Percentiles rank a stretch among this genome's conserved stretches.
Conservation (phyloP, 2,888 invertebrate species). For the Luffia ferchaultella region DNA sequence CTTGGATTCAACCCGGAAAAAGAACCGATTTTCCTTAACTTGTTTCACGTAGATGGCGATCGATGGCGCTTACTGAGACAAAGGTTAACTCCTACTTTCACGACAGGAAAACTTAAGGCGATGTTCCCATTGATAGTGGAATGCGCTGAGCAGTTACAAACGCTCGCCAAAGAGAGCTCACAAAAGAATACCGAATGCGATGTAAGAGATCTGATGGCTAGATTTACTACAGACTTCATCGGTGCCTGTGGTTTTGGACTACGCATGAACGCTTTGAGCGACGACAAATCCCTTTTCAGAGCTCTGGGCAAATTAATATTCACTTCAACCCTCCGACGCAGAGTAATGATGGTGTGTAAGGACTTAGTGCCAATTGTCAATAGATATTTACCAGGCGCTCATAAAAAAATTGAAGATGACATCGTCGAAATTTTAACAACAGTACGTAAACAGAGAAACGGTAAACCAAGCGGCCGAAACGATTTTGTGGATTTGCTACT, state of each 20-base stretch:
- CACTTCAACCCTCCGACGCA: neutral
- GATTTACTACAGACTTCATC: conserved; percentile 38
- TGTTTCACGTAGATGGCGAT: conserved; percentile 40
- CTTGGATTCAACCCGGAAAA: conserved; percentile 7
- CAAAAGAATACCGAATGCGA: conserved; percentile 22
- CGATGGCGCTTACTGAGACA: conserved; percentile 39
- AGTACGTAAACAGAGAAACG: conserved; percentile 13
- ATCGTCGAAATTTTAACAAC: conserved; percentile 3
- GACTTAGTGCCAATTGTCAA: conserved; percentile 19
- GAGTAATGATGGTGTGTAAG: conserved; percentile 2
- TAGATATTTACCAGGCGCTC: neutral
- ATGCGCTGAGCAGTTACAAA: conserved; percentile 34
- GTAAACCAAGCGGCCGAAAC: conserved; percentile 23
- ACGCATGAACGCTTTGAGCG: conserved; percentile 29
- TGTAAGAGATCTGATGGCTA: conserved; percentile 30
- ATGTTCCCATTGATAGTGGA: conserved; percentile 45
- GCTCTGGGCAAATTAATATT: conserved; percentile 16
- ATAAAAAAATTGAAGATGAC: conserved; percentile 13
- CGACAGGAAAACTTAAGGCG: conserved; percentile 36
- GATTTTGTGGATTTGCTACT: conserved; percentile 37
- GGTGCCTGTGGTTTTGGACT: conserved; percentile 39
- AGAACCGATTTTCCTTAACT: conserved; percentile 31
- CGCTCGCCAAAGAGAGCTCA: conserved; percentile 14
- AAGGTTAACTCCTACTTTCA: conserved; percentile 41
- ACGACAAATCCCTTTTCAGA: conserved; percentile 29